A percentile compares a stretch with the other conserved stretches of the same genome.
phyloP scores from a whole-genome alignment of 64 coral and sea anemone genomes.

The Porites australiensis region DNA sequence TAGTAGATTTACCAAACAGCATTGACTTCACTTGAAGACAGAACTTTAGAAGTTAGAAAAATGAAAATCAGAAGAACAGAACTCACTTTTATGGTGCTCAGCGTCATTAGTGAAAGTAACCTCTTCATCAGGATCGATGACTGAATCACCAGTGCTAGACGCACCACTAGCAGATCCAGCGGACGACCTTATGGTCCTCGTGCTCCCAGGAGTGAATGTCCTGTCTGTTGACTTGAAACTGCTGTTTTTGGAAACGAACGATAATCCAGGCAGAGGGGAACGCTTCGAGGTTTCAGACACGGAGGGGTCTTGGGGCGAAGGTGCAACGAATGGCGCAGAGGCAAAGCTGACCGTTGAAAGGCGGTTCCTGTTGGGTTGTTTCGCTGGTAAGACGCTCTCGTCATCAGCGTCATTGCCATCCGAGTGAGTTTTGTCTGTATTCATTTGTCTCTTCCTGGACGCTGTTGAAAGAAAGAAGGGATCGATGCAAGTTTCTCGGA shows the following conservation, averaged over 20 bases:
- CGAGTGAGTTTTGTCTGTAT: constrained; percentile 8
- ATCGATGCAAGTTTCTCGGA: too few relatives aligned
- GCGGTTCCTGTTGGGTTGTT: constrained; percentile 42
- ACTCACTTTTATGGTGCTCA: neutral
- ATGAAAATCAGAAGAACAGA: too few relatives aligned
- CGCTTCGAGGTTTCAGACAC: neutral
- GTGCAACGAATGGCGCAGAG: constrained; percentile 34
- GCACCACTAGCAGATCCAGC: neutral
- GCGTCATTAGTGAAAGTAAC: constrained; percentile 42
- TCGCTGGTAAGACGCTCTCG: constrained; percentile 32
- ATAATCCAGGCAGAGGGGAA: neutral
- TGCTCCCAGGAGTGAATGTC: constrained; percentile 55
- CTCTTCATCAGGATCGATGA: constrained; percentile 50
- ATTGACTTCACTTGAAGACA: too few relatives aligned
- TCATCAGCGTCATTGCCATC: constrained; percentile 68
- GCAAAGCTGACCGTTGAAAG: constrained; percentile 87
- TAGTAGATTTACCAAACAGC: too few relatives aligned
- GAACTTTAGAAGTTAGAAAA: too few relatives aligned
- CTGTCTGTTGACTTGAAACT: constrained; percentile 35
- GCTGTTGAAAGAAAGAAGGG: constrained; percentile 19
- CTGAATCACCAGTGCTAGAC: neutral
- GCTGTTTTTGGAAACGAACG: constrained; percentile 50
- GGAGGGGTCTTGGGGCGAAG: constrained; percentile 24
- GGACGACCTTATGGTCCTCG: neutral
- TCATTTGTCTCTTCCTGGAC: constrained; percentile 67